A percentile compares a stretch with the other conserved stretches of the same genome.
These are phyloP conservation scores for Ciconia nigra DNA, from an alignment of 2,797 vertebrate species.

Conservation along the genomic window DNA sequence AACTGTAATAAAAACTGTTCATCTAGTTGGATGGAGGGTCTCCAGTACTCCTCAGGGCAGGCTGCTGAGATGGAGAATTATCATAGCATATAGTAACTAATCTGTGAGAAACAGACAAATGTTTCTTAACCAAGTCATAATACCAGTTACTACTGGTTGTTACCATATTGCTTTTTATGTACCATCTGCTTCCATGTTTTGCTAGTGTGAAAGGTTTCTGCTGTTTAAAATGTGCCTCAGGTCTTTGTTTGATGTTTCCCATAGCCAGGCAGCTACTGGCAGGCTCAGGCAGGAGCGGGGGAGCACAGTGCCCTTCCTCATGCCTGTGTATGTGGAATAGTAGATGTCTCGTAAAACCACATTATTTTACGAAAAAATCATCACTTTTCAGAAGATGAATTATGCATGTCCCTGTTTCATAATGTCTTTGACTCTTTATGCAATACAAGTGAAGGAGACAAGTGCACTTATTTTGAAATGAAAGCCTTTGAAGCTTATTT, in stretches of 20 bases:
- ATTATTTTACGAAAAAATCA: neutral
- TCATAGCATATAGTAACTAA: accelerated
- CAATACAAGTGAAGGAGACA: neutral
- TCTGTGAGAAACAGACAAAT: neutral
- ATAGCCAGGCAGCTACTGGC: accelerated
- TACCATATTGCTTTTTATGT: neutral
- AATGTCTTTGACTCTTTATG: neutral
- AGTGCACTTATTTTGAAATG: neutral
- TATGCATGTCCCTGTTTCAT: neutral
- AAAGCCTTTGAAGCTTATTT: accelerated
- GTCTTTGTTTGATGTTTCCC: no score
- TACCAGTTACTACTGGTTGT: neutral
- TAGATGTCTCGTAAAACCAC: neutral
- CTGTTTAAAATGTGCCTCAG: neutral
- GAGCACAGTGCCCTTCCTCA: accelerated
- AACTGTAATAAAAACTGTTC: neutral
- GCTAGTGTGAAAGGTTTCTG: neutral
- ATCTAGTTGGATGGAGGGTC: neutral
- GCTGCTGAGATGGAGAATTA: neutral
- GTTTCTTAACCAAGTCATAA: neutral
- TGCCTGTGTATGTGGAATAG: accelerated
- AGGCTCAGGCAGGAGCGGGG: accelerated
- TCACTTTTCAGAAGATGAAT: neutral
- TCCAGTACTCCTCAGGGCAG: neutral
- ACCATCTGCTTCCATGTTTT: neutral